Evolutionary conservation across 2,113 vertebrate species (phyloP).

Genomic region (Dipodomys merriami): DNA sequence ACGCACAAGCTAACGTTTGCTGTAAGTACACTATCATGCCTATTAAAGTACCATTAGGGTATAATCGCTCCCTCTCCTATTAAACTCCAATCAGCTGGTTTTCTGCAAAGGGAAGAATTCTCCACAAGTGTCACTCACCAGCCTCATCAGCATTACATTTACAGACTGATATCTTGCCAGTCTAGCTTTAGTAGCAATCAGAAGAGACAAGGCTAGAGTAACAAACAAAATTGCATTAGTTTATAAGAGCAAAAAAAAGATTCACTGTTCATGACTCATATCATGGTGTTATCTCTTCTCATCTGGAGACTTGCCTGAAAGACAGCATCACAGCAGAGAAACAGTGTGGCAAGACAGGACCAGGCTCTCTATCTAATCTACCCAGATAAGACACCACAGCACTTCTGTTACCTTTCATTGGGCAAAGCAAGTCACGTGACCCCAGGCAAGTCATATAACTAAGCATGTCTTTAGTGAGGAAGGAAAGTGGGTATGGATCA

Average conservation of each 20-base stretch:
- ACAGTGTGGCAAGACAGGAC: background rate
- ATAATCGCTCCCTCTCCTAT: background rate
- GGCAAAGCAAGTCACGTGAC: background rate
- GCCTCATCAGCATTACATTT: background rate
- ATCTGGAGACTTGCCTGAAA: background rate
- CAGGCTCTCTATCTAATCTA: background rate
- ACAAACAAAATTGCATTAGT: background rate
- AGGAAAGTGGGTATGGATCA: background rate
- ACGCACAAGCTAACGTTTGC: background rate
- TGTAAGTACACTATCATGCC: background rate
- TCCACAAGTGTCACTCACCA: slow-evolving; percentile 1
- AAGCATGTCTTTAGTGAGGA: background rate
- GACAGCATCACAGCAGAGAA: background rate
- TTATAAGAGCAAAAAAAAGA: background rate
- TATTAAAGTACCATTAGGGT: background rate
- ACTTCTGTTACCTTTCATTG: background rate
- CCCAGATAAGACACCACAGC: background rate
- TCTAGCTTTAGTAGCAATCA: slow-evolving; percentile 16
- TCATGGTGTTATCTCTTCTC: background rate
- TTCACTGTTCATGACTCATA: background rate
- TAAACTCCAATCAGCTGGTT: slow-evolving; percentile 7
- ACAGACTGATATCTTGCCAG: background rate
- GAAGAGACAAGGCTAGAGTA: background rate
- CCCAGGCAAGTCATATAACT: background rate
- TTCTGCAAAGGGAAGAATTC: background rate